Base-by-base conservation (phyloP, 2,113 vertebrate species). In the Tricholaema leucomelas region DNA sequence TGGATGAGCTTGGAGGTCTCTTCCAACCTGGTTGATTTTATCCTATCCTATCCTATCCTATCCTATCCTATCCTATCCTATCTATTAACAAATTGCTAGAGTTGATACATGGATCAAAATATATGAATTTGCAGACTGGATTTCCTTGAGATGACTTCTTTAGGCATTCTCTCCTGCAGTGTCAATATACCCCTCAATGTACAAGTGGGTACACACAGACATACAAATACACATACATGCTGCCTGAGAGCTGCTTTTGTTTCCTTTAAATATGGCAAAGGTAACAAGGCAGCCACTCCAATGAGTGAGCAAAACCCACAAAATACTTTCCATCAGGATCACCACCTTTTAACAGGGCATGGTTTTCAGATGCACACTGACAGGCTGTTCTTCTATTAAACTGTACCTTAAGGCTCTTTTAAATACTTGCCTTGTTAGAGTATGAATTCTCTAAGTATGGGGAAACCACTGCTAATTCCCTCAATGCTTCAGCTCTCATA, bases 221-320 rank as follows among this genome's bases (percentile, higher is more conserved):
- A 56, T 55, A 75, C 24, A 64, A 71, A 66, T 28, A 52, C 27
- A 77, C 38, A 75, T 27, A 54, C 24, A 83, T 6, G 28, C 58
- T 88, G 88, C 66, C 35, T 90, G 59, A 95, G 88, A 95, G 77
- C 50, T 79, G 63, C 78, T 91, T 91, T 87, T 93, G 78, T 94
- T 92, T 90, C 91, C 66, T 58, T 79, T 66, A 1, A 24, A 50
- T 75, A 80, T 66, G 77, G 92, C 80, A 90, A 80, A 77, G 33
- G 74, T 66, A 87, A 71, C 42, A 73, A 87, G 42, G 48, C 71
- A 93, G 40, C 33, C 2, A 0, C 67, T 91, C 33, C 67, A 87
- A 33, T 91, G 88, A 94, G 72, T 95, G 93, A 96, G 93, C 92
- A 95, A 95, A 95, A 87, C 72, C 78, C 93, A 95, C 93, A 91